Percentiles rank a stretch among this genome's conserved stretches.
These are phyloP conservation scores for Hypomesus transpacificus DNA, from an alignment of 2,113 vertebrate genomes.

Conservation along the genomic window DNA sequence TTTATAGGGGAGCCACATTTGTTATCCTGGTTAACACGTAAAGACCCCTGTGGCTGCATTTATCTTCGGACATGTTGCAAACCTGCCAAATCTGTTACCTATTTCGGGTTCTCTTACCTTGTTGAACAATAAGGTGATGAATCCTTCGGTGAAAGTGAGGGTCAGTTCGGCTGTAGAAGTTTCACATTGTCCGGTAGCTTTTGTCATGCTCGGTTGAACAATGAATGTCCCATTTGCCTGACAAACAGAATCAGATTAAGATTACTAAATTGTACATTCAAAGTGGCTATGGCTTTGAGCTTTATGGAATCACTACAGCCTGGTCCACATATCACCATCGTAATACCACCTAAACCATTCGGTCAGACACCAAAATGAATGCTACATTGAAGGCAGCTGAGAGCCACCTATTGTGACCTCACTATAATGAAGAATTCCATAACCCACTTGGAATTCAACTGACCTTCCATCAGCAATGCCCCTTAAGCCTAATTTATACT, in stretches of 20 bases:
- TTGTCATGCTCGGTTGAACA: constrained; percentile 45
- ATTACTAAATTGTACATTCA: background rate
- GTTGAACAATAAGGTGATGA: constrained; percentile 50
- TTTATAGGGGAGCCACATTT: background rate
- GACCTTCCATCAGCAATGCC: background rate
- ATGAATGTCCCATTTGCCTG: constrained; percentile 52
- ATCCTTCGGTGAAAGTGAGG: constrained; percentile 45
- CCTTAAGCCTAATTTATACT: no score
- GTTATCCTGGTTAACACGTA: background rate
- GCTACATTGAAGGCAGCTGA: background rate
- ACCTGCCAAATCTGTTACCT: background rate
- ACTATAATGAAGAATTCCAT: background rate
- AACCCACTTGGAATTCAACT: background rate
- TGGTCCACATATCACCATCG: no score
- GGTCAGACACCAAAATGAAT: background rate
- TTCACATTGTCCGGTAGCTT: background rate
- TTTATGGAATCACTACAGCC: background rate
- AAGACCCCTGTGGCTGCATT: background rate
- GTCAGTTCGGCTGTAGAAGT: constrained; percentile 10
- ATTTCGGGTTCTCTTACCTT: constrained; percentile 51
- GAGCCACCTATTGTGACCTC: background rate
- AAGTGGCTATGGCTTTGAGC: background rate
- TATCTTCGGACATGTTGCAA: background rate
- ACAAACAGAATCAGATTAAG: background rate
- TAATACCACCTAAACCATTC: no score